Evolutionary conservation across 2,797 vertebrate species (phyloP).

Genomic region (Sarcoramphus papa): DNA sequence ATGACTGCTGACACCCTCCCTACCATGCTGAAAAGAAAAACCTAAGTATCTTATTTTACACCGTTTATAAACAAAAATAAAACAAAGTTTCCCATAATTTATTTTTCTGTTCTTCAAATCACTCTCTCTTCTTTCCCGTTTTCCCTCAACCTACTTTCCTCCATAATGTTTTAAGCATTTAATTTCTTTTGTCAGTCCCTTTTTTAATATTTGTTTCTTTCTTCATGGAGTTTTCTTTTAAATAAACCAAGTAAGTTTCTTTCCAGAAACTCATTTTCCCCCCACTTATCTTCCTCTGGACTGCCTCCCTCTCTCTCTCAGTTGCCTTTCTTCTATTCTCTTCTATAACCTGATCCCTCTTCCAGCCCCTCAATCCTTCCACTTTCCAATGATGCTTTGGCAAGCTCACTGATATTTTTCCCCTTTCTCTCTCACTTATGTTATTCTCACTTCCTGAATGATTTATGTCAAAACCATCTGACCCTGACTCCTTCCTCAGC

Average conservation of each 20-base stretch:
- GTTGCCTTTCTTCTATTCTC: neutral
- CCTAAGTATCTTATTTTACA: neutral
- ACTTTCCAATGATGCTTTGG: neutral
- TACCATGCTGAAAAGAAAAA: neutral
- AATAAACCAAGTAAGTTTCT: neutral
- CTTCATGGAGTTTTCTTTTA: neutral
- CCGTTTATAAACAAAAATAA: neutral
- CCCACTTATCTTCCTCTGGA: neutral
- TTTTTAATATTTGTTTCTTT: neutral
- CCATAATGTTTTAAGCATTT: neutral
- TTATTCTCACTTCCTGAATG: neutral
- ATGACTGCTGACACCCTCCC: neutral
- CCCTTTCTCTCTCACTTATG: neutral
- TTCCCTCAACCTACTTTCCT: neutral
- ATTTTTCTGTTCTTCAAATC: neutral
- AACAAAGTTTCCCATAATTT: neutral
- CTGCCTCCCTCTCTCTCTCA: neutral
- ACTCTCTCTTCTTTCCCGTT: neutral
- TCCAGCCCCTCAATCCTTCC: neutral
- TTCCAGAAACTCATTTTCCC: neutral
- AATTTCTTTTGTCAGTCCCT: neutral
- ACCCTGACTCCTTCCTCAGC: neutral
- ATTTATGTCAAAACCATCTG: neutral
- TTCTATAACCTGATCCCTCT: neutral
- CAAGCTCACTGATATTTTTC: neutral